phyloP scores from a whole-genome alignment of 2,113 vertebrate species.

The Protobothrops flavoviridis region DNA sequence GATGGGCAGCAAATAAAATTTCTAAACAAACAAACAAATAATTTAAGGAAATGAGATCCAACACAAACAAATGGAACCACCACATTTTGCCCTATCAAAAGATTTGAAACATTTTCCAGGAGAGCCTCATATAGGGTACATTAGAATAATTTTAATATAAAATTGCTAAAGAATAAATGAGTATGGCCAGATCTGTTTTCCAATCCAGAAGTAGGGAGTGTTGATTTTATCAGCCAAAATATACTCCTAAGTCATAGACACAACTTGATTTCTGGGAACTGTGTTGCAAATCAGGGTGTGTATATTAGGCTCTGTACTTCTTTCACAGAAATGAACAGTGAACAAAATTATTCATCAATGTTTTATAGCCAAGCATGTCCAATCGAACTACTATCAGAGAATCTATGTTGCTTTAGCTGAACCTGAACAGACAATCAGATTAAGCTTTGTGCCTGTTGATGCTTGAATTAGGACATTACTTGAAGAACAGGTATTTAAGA shows the following conservation, averaged over 20 bases:
- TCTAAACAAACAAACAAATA: too few species aligned
- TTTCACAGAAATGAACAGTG: neutral
- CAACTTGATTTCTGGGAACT: neutral
- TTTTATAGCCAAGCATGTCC: neutral
- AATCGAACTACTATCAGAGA: neutral
- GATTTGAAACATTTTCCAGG: neutral
- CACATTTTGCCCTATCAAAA: neutral
- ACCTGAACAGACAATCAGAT: neutral
- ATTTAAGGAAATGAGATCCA: neutral
- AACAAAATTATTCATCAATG: neutral
- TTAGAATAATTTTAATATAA: neutral
- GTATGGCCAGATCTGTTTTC: neutral
- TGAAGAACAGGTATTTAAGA: slow-evolving; percentile 6
- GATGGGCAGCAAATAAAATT: too few species aligned
- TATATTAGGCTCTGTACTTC: neutral
- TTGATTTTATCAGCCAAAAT: neutral
- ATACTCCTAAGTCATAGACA: neutral
- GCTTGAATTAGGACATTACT: neutral
- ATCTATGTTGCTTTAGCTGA: neutral
- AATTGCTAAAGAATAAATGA: neutral
- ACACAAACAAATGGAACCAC: neutral
- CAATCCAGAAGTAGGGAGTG: neutral
- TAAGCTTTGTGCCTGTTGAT: neutral
- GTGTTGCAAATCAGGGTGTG: neutral
- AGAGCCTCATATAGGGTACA: neutral